These are phyloP conservation scores for Diabrotica undecimpunctata DNA, from an alignment of 1,140 invertebrate species.

Conservation along the genomic window DNA sequence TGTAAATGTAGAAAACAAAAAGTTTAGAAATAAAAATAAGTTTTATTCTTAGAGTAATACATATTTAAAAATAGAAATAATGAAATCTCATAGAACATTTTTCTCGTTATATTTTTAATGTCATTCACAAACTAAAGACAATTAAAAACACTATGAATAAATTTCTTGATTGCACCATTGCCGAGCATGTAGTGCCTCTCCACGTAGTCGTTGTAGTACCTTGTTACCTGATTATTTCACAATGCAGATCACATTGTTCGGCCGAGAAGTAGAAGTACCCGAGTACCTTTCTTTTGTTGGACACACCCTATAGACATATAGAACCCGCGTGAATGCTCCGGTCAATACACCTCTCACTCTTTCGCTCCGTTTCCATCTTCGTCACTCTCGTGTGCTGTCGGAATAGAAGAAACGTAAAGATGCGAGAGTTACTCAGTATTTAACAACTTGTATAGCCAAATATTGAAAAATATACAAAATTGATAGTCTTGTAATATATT, in stretches of 20 bases:
- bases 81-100: no score
- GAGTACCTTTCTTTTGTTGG: slow-evolving; percentile 5
- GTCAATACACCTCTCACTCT: slow-evolving; percentile 8
- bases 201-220: neutral
- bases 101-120: no score
- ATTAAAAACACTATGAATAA: neutral
- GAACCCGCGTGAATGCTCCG: slow-evolving; percentile 11
- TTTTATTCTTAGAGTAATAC: no score
- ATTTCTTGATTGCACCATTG: neutral
- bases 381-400: slow-evolving; percentile 11
- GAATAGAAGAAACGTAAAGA: slow-evolving; percentile 22
- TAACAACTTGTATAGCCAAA: no score
- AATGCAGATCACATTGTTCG: slow-evolving; percentile 2
- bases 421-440: no score
- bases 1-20: no score
- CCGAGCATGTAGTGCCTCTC: neutral
- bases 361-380: neutral
- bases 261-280: neutral
- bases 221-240: slow-evolving; percentile 1
- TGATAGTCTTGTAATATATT: no score
- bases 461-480: no score
- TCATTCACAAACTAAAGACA: no score
- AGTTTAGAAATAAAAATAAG: no score
- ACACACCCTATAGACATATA: slow-evolving; percentile 14
- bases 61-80: no score